phyloP scores from a whole-genome alignment of 1,140 invertebrate genomes.

The Nasonia longicornis region DNA sequence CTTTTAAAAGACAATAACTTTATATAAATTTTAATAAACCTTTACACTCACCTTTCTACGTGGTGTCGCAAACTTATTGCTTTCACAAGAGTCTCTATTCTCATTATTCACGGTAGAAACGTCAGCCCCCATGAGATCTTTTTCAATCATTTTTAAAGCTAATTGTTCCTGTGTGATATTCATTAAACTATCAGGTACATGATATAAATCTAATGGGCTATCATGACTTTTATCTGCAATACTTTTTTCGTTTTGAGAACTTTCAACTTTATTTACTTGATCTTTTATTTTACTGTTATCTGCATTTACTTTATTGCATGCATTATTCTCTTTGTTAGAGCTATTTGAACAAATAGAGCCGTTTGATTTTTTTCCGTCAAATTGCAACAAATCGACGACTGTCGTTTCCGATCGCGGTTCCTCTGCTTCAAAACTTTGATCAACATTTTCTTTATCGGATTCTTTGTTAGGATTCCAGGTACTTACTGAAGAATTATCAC shows the following conservation, averaged over 20 bases:
- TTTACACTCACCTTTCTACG: slow-evolving; percentile 25
- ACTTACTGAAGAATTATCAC: not conserved
- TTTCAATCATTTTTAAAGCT: slow-evolving; percentile 49
- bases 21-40: slow-evolving; percentile 14
- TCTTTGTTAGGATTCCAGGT: not conserved
- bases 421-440: not conserved
- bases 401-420: not conserved
- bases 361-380: slow-evolving; percentile 5
- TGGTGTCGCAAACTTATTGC: slow-evolving; percentile 27
- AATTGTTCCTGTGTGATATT: slow-evolving; percentile 51
- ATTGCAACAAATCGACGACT: slow-evolving; percentile 29
- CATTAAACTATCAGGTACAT: slow-evolving; percentile 48
- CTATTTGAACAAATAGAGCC: slow-evolving; percentile 5
- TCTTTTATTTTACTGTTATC: slow-evolving; percentile 5
- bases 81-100: not conserved
- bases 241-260: not conserved
- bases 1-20: not conserved
- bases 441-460: not conserved
- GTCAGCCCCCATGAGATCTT: slow-evolving; percentile 49
- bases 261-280: slow-evolving; percentile 2
- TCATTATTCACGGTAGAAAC: not conserved
- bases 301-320: not conserved
- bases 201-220: not conserved
- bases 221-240: slow-evolving; percentile 5
- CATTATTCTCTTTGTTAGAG: slow-evolving; percentile 39